Evolutionary conservation across 2,888 invertebrate species (phyloP), one percentile per base, ranked within the genome.

Genomic region (Ariolimax columbianus): DNA sequence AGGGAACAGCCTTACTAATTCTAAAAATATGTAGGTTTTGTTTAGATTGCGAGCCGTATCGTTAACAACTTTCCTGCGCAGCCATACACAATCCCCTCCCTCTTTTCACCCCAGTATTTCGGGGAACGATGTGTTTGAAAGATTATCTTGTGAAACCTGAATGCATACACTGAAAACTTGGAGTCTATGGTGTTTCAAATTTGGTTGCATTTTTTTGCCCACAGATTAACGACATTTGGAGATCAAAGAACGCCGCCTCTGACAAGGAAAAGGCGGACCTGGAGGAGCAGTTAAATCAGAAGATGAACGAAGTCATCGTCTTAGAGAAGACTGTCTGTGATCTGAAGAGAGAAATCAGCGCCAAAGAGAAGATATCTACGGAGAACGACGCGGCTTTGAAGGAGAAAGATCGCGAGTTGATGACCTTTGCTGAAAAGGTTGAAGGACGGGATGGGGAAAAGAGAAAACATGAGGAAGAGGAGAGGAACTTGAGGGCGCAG

Each of bases 191-290:
- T n/a, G n/a, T n/a, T n/a, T n/a, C n/a, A n/a, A n/a, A n/a, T n/a
- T n/a, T n/a, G n/a, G n/a, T n/a, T n/a, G n/a, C n/a, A 55, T 55
- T 55, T 55, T 3, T 38, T 70, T 63, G 1, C 55, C n/a, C 72
- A 19, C 80, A 87, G 87, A 84, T 91, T 33, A 91, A 91, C 80
- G 92, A 91, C 79, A 89, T 90, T 79, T 92, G 91, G 92, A 88
- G 89, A 68, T 90, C 91, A 6, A 91, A 92, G 82, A 91, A 89
- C 79, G 86, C 90, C 0, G 89, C 91, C n/a, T 88, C 90, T 0
- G 92, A 92, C 72, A 88, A 88, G 73, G 91, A 91, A 77, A 90
- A 89, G 73, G 79, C 86, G 23, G 81, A 81, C 0, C 63, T 91
- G 55, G 90, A 91, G 75, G 82, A 84, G n/a, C 87, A 89, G 75